phyloP scores from a whole-genome alignment of 2,888 invertebrate species.

The Ligdia adustata region DNA sequence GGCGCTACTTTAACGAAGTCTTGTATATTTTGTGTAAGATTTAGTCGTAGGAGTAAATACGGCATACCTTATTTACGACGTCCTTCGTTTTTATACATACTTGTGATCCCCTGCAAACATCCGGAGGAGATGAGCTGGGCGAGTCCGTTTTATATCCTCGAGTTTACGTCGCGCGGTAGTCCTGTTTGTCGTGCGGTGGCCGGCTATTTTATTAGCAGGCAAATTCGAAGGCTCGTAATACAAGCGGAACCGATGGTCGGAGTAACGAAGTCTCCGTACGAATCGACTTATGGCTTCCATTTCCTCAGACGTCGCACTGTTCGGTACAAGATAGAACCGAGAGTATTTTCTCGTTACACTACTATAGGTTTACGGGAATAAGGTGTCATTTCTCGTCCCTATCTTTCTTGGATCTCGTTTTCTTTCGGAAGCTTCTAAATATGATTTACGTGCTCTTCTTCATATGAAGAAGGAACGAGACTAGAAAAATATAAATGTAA shows the following conservation, averaged over 20 bases:
- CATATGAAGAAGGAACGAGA: no score
- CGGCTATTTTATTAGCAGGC: constrained; percentile 71
- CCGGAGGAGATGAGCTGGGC: constrained; percentile 68
- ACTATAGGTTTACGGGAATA: constrained; percentile 18
- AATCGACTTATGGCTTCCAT: constrained; percentile 68
- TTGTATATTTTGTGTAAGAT: constrained; percentile 25
- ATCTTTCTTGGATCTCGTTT: constrained; percentile 17
- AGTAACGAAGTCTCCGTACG: constrained; percentile 61
- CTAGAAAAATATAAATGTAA: no score
- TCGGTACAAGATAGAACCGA: constrained; percentile 33
- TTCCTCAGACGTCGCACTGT: constrained; percentile 51
- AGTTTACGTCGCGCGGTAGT: constrained; percentile 56
- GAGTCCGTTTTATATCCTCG: constrained; percentile 64
- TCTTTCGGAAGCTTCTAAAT: neutral
- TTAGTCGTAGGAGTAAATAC: constrained; percentile 34
- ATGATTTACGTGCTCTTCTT: no score
- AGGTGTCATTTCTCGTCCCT: constrained; percentile 12
- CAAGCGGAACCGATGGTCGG: constrained; percentile 57
- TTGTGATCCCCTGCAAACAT: constrained; percentile 55
- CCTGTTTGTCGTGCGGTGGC: constrained; percentile 53
- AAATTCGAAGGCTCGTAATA: constrained; percentile 72
- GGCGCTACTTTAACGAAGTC: constrained; percentile 16
- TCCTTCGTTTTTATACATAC: constrained; percentile 41
- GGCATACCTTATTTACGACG: constrained; percentile 39
- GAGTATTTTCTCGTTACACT: constrained; percentile 25